These are phyloP conservation scores for Coronaproctus castanopsis DNA, from an alignment of 2,888 invertebrate species.

Conservation along the genomic window DNA sequence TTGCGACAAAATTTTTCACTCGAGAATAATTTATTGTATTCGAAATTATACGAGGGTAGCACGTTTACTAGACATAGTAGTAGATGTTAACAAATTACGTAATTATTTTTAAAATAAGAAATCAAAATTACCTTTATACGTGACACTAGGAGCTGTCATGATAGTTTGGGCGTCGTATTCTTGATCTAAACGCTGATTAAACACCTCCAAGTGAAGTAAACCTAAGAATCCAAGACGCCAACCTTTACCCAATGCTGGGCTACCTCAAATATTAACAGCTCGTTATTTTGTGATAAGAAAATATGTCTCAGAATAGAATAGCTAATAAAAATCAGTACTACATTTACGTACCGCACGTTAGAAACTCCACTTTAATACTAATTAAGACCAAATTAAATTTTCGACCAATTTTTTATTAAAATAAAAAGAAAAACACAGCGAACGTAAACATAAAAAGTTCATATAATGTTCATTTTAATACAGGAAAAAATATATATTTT, in stretches of 20 bases:
- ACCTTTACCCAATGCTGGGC: slow-evolving; percentile 70
- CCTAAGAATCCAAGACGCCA: slow-evolving; percentile 77
- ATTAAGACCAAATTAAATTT: too few relatives aligned
- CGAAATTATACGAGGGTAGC: too few relatives aligned
- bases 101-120: too few relatives aligned
- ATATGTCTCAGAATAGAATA: neutral
- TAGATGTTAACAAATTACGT: too few relatives aligned
- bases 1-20: too few relatives aligned
- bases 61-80: too few relatives aligned
- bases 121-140: slow-evolving; percentile 52
- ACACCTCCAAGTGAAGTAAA: slow-evolving; percentile 69
- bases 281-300: neutral
- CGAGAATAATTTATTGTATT: too few relatives aligned
- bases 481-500: too few relatives aligned
- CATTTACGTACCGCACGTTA: neutral
- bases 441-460: too few relatives aligned
- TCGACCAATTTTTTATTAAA: too few relatives aligned
- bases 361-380: neutral
- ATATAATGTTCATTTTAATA: too few relatives aligned
- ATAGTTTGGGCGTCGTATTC: slow-evolving; percentile 65
- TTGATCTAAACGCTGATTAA: slow-evolving; percentile 63
- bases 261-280: slow-evolving; percentile 23
- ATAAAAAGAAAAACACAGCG: too few relatives aligned
- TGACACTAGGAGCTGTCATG: slow-evolving; percentile 67
- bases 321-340: neutral